Percentiles rank a stretch among this genome's conserved stretches.
These are phyloP conservation scores for Miichthys miiuy DNA, from an alignment of 2,797 vertebrate genomes.

Conservation along the genomic window DNA sequence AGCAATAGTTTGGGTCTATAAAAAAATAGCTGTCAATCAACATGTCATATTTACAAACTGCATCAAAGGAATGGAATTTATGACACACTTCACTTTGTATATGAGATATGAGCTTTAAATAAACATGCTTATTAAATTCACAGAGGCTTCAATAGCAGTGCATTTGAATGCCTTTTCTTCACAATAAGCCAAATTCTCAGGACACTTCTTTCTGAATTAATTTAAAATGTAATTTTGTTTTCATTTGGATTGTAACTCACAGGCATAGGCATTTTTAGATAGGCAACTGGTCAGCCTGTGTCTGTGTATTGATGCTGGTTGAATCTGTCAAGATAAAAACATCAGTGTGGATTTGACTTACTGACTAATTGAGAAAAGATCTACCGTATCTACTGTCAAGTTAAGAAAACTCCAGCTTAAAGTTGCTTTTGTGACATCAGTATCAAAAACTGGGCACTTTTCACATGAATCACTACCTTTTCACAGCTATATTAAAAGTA, in stretches of 20 bases:
- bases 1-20: not conserved
- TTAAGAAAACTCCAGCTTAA: not conserved
- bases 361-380: not conserved
- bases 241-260: slow-evolving; percentile 18
- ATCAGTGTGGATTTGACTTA: slow-evolving; percentile 2
- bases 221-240: slow-evolving; percentile 3
- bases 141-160: not conserved
- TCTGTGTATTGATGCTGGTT: not conserved
- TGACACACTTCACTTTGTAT: not conserved
- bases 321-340: slow-evolving; percentile 16
- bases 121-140: not conserved
- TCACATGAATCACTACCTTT: not conserved
- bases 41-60: not conserved
- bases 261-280: not conserved
- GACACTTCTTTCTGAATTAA: slow-evolving; percentile 3
- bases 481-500: slow-evolving; percentile 1
- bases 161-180: not conserved
- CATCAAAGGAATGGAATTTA: not conserved
- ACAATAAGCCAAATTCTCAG: not conserved
- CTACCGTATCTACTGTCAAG: not conserved
- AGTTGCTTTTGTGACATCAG: not conserved
- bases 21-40: slow-evolving; percentile 12
- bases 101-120: slow-evolving; percentile 3
- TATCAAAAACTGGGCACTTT: not conserved
- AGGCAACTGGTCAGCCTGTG: not conserved